Evolutionary conservation across 2,797 vertebrate species (phyloP).

Genomic region (Enteromius treurensis): DNA sequence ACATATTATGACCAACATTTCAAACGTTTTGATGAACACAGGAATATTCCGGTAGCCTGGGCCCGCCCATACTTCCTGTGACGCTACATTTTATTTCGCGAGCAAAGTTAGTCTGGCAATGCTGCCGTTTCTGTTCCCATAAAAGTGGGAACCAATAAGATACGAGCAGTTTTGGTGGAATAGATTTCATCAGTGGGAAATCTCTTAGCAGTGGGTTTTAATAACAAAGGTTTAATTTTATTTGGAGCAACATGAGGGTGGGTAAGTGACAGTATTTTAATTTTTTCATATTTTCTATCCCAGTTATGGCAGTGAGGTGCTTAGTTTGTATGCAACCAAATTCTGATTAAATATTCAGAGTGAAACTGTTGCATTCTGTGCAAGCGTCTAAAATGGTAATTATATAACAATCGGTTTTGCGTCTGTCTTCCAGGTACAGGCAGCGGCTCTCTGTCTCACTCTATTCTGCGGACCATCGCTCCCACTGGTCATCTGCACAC

Average conservation of each 20-base stretch:
- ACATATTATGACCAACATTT: not conserved
- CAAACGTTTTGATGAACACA: not conserved
- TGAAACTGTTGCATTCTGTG: not conserved
- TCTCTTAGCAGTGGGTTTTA: not conserved
- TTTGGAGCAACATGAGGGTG: not conserved
- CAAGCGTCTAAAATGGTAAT: not conserved
- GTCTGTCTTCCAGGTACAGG: constrained; percentile 83
- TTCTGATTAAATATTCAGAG: not conserved
- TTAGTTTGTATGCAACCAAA: not conserved
- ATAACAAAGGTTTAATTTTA: not conserved
- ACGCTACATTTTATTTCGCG: no score
- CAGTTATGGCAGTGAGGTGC: no score
- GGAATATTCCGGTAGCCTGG: not conserved
- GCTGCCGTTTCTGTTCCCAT: no score
- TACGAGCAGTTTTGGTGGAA: no score
- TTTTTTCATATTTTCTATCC: not conserved
- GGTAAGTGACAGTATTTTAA: not conserved
- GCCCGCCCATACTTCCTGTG: no score
- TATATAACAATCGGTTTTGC: not conserved
- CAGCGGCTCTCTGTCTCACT: constrained; percentile 94
- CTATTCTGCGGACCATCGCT: constrained; percentile 91
- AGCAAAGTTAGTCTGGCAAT: no score
- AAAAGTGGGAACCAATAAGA: no score
- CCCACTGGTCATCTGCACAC: constrained; percentile 95
- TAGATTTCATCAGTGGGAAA: no score